Base-by-base conservation (phyloP, 2,113 vertebrate genomes). In the Helogale parvula region DNA sequence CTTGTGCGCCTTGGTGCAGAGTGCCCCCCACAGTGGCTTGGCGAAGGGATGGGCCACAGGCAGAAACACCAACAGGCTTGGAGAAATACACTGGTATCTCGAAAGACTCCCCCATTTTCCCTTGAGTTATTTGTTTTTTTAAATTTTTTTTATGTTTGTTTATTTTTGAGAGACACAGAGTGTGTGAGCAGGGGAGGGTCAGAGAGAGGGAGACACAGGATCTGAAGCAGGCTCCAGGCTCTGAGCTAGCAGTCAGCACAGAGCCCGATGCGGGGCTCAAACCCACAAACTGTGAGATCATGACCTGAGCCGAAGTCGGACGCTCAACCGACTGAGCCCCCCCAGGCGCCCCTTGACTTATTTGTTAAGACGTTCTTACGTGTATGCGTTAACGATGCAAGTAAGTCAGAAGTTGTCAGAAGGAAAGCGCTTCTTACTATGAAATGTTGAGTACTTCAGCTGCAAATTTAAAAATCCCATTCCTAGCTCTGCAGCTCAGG, bases 21-120 rank as follows among this genome's bases (percentile, higher is more conserved):
- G 8, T 2, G 25, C 25, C 72, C 4, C 4, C 72, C 38, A 6
- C 0, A 16, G 72, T 0, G 7, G 25, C 25, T 2, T 15, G 72
- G 27, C 72, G 8, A 29, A 29, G 72, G 38, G 41, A 41, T 1
- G 13, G 71, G 41, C 41, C 41, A 27, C 13, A 14, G 72, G 72
- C 38, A 15, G 27, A 16, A 76, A 45, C 8, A 25, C 27, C 74
- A 45, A 16, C 27, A 31, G 7, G 14, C 41, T 76, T 29, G 19
- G 27, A 41, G 47, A 74, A 47, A 9, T 14, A 47, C 14, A 29
- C 4, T 7, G 45, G 27, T 14, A 4, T 31, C 27, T 47, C 74
- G 31, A 47, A 74, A 45, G 16, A 4, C 41, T 16, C 74, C 16
- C 15, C 41, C 14, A 17, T 47, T 76, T 7, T 76, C 13, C 13